phyloP scores from a whole-genome alignment of 2,797 vertebrate genomes.

The Buceros bicornis region DNA sequence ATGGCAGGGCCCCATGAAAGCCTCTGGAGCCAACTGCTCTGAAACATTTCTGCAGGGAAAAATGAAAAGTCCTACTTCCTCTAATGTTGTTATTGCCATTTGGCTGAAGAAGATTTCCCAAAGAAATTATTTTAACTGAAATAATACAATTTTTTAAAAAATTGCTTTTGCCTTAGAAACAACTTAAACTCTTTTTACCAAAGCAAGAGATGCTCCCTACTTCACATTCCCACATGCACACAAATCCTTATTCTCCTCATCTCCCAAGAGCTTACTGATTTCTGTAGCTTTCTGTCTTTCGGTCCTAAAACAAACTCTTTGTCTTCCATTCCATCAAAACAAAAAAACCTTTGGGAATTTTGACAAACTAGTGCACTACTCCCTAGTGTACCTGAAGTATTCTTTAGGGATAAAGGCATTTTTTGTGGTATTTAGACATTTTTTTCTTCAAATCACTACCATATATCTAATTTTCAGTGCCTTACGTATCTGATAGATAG shows the following conservation, averaged over 20 bases:
- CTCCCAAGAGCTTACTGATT: constrained; percentile 2
- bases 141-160: neutral
- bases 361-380: neutral
- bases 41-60: neutral
- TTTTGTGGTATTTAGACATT: neutral
- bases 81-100: neutral
- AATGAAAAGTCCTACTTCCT: neutral
- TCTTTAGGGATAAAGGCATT: neutral
- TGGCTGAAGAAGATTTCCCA: neutral
- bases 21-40: neutral
- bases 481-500: neutral
- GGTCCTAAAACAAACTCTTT: neutral
- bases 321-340: neutral
- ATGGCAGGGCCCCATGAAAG: neutral
- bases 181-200: neutral
- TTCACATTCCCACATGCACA: neutral
- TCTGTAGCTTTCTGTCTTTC: neutral
- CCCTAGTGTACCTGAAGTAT: neutral
- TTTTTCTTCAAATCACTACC: neutral
- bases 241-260: neutral
- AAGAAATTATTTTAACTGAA: neutral
- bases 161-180: neutral
- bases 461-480: neutral
- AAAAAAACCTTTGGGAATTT: neutral
- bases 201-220: neutral